A percentile compares a stretch with the other conserved stretches of the same genome.
phyloP scores from a whole-genome alignment of 2,888 invertebrate genomes.

The Leptinotarsa rubiginosa region DNA sequence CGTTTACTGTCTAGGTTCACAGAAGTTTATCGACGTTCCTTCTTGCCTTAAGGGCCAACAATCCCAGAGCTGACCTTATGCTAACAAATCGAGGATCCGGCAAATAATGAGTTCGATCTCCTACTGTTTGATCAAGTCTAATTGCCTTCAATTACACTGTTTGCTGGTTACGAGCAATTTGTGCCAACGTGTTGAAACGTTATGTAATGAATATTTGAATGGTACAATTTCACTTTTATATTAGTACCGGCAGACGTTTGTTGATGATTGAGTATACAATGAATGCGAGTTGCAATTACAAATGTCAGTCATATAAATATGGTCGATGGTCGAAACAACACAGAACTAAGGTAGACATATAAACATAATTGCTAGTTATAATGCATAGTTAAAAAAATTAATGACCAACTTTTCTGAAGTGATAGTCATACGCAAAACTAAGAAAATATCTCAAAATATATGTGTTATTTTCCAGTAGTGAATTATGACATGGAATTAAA shows the following conservation, averaged over 20 bases:
- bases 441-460: no score
- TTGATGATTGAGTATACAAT: not conserved
- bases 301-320: not conserved
- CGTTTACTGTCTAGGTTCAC: not conserved
- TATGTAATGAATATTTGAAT: constrained; percentile 33
- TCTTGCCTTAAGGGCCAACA: not conserved
- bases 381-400: no score
- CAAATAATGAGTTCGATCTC: constrained; percentile 35
- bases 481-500: no score
- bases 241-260: not conserved
- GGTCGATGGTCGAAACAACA: not conserved
- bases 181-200: constrained; percentile 31
- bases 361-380: no score
- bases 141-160: constrained; percentile 34
- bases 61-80: constrained; percentile 3
- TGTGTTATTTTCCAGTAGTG: no score
- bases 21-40: not conserved
- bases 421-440: no score
- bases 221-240: constrained; percentile 28
- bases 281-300: not conserved
- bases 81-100: constrained; percentile 19
- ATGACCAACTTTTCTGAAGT: no score
- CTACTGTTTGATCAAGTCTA: constrained; percentile 33
- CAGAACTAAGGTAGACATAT: no score
- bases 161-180: constrained; percentile 25